phyloP scores from a whole-genome alignment of 2,113 vertebrate genomes.

The Serinus canaria region DNA sequence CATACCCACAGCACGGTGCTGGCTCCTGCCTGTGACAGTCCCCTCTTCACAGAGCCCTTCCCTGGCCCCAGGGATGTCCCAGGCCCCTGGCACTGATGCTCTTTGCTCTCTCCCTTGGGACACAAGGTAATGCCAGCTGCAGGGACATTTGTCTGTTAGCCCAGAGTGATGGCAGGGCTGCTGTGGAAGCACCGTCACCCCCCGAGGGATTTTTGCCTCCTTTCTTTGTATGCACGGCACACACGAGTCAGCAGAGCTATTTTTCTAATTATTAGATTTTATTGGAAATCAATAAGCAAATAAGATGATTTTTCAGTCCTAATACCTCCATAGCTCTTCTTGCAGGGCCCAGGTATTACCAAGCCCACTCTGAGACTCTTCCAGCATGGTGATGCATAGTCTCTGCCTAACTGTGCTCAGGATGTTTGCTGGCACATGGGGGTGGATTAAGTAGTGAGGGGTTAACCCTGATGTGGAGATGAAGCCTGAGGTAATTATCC shows the following conservation, averaged over 20 bases:
- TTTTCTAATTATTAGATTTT: slow-evolving; percentile 51
- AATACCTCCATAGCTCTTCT: neutral
- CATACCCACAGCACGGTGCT: rapidly evolving
- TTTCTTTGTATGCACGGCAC: neutral
- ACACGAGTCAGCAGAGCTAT: neutral
- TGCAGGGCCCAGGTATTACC: neutral
- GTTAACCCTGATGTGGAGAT: neutral
- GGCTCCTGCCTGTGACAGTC: neutral
- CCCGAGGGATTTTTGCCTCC: neutral
- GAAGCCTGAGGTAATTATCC: neutral
- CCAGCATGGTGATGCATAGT: neutral
- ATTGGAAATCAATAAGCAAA: slow-evolving; percentile 49
- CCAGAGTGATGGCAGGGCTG: neutral
- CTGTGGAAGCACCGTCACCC: neutral
- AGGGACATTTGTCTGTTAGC: neutral
- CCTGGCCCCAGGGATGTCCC: neutral
- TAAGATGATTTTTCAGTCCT: neutral
- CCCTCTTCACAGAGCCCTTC: neutral
- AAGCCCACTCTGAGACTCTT: neutral
- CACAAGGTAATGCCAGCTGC: neutral
- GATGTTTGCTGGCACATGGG: neutral
- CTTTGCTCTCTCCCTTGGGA: neutral
- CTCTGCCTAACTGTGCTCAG: neutral
- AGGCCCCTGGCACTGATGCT: rapidly evolving
- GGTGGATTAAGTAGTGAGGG: neutral